Conservation (phyloP, 2,888 invertebrate genomes). For the Coenonympha arcania region DNA sequence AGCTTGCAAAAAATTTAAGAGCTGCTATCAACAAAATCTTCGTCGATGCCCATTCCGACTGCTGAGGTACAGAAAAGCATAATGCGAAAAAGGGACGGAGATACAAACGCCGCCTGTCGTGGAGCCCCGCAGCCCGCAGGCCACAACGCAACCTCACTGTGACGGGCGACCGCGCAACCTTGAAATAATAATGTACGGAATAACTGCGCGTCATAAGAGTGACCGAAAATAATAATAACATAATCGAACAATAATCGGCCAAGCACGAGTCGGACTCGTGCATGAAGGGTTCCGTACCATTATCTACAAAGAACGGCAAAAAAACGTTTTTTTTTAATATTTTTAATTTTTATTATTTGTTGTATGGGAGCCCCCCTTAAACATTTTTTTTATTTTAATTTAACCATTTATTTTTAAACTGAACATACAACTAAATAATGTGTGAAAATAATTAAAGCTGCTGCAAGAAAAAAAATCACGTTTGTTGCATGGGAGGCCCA, state of each 20-base stretch:
- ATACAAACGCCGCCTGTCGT: constrained; percentile 70
- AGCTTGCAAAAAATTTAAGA: constrained; percentile 44
- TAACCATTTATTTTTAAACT: too few relatives aligned
- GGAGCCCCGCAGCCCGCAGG: constrained; percentile 63
- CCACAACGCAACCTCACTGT: constrained; percentile 70
- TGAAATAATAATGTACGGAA: constrained; percentile 75
- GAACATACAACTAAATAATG: too few relatives aligned
- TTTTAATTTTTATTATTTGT: too few relatives aligned
- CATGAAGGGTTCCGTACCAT: too few relatives aligned
- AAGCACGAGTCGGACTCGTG: too few relatives aligned
- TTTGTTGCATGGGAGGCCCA: too few relatives aligned
- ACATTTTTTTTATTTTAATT: too few relatives aligned
- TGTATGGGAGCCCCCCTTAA: too few relatives aligned
- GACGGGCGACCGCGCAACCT: constrained; percentile 69
- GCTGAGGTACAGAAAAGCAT: constrained; percentile 63
- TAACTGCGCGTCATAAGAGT: constrained; percentile 73
- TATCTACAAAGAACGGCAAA: too few relatives aligned
- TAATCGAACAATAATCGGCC: constrained; percentile 10
- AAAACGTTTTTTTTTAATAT: too few relatives aligned
- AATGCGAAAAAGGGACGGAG: constrained; percentile 67
- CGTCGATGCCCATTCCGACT: constrained; percentile 51
- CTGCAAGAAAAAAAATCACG: too few relatives aligned
- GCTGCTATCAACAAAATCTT: constrained; percentile 54
- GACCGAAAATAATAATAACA: constrained; percentile 66
- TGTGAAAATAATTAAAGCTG: too few relatives aligned